Evolutionary conservation across 2,888 invertebrate genomes (phyloP), one percentile per base, ranked within the genome.

Genomic region (Belgica antarctica): DNA sequence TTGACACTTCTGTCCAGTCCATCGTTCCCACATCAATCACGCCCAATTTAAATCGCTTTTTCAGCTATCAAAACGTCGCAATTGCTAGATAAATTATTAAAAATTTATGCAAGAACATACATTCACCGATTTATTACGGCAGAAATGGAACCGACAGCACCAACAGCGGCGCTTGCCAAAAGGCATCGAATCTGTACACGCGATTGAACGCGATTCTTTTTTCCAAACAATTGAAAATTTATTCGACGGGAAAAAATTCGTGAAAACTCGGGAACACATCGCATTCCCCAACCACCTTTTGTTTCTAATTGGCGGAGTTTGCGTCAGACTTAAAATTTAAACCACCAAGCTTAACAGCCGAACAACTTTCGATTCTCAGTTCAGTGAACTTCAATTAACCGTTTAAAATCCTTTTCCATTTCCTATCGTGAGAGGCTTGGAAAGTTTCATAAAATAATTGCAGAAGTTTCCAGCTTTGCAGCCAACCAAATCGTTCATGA

Each of bases 151-250:
- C 46, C 22, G 22, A 17, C 7, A 12, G 12, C 17, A 52, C 17
- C 17, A 17, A 52, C 52, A 52, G 22, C 22, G 12, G 17, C 52
- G n/a, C 22, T 46, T 46, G 46, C n/a, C n/a, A n/a, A 15, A 15
- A 7, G 4, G 15, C 46, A 46, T 7, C 7, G 46, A 46, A 15
- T n/a, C n/a, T n/a, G n/a, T n/a, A n/a, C n/a, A n/a, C n/a, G n/a
- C n/a, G n/a, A n/a, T n/a, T n/a, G n/a, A n/a, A n/a, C n/a, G n/a
- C n/a, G n/a, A n/a, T 4, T 59, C 12, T n/a, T 59, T 59, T 63
- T 68, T 68, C 68, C 57, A 34, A 68, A 57, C 68, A 68, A 68
- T 68, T 68, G 68, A 57, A 57, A 68, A 68, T 31, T 68, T 68
- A 68, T 68, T 57, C 27, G 57, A 68, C 34, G 68, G 22, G 28